Evolutionary conservation across 2,797 vertebrate species (phyloP).

Genomic region (Anableps anableps): DNA sequence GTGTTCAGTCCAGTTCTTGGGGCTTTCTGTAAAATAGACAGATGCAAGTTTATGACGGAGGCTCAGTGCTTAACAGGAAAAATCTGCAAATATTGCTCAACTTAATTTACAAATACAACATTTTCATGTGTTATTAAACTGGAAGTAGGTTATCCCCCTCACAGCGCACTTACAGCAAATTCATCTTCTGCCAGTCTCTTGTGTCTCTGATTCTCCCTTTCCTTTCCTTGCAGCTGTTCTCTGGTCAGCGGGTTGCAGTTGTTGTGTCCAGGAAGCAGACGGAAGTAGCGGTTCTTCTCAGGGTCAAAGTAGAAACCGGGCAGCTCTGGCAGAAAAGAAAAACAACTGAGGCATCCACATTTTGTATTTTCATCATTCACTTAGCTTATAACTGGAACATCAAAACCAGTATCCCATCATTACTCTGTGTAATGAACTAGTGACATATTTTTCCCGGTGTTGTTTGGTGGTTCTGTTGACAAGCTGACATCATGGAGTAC

Average conservation of each 20-base stretch:
- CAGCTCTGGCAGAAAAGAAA: conserved; percentile 80
- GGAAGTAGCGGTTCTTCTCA: conserved; percentile 97
- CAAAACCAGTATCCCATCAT: neutral
- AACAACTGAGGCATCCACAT: neutral
- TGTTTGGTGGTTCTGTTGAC: neutral
- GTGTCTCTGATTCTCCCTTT: conserved; percentile 85
- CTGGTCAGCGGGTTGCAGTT: conserved; percentile 96
- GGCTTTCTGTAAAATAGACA: conserved; percentile 81
- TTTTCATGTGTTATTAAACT: neutral
- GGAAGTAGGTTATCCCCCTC: no score
- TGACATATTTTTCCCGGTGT: neutral
- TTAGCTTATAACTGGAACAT: neutral
- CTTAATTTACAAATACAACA: neutral
- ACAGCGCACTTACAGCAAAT: conserved; percentile 72
- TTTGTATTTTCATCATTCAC: neutral
- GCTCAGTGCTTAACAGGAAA: neutral
- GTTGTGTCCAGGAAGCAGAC: conserved; percentile 94
- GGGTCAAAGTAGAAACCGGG: conserved; percentile 96
- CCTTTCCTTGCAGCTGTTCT: conserved; percentile 86
- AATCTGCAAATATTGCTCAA: neutral
- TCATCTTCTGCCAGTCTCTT: conserved; percentile 88
- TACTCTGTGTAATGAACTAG: neutral
- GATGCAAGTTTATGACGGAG: neutral
- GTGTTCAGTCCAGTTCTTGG: conserved; percentile 86
- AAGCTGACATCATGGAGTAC: neutral